Evolutionary conservation across 2,113 vertebrate species (phyloP), one percentile per base, ranked within the genome.

Genomic region (Asarcornis scutulata): DNA sequence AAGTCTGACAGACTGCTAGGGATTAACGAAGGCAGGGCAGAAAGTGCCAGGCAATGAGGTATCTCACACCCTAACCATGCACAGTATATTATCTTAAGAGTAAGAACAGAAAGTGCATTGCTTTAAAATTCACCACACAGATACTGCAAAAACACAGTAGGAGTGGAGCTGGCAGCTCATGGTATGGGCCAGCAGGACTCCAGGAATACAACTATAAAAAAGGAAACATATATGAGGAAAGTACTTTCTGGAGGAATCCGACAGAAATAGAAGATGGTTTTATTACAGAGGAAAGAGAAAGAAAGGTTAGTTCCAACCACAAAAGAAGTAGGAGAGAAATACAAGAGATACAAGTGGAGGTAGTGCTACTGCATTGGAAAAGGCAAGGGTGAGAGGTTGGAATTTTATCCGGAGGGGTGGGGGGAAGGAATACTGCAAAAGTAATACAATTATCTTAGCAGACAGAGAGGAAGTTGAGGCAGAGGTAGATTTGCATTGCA

Each of bases 161-260:
- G 86, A 96, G 67, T 69, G 76, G 58, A 93, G 76, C 91, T 92
- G 83, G 83, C 64, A 91, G 76, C 46, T 46, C 36, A 2, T 58
- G 16, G 31, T 23, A 88, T 0, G 3, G 59, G 21, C 31, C 91
- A 94, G 63, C 59, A 69, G 36, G 25, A 63, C 25, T 95, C 79
- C 68, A 71, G 81, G 40, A 92, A 83, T 50, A 66, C 0, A 1
- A 77, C 20, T 25, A 76, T 46, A 95, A 23, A 73, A 95, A 76
- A 26, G 27, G 36, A 95, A 91, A 31, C 44, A 55, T 2, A 91
- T 52, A 80, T 0, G 2, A 76, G 18, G 22, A n/a, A 75, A 76
- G 42, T 21, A 29, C 38, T 86, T 92, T 83, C 53, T 36, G n/a
- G 25, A 67, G 27, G 6, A 86, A 86, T 66, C 1, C 26, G 8